A percentile compares a stretch with the other conserved stretches of the same genome.
Evolutionary conservation across 2,797 vertebrate species (phyloP).

Genomic region (Amniataba percoides): DNA sequence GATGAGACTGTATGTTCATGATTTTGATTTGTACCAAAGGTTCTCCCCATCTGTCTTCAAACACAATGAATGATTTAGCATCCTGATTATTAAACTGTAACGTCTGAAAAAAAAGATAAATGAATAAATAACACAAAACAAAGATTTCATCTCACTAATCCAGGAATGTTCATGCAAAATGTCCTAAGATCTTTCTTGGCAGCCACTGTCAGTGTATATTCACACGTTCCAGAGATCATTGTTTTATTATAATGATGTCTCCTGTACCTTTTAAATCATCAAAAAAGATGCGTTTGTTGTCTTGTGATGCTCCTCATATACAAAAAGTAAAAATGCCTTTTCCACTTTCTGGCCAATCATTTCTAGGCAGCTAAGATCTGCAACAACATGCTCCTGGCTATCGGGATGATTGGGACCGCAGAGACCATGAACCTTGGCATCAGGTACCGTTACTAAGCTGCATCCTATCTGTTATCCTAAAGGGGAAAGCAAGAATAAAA

Average conservation of each 20-base stretch:
- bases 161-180: neutral
- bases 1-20: neutral
- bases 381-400: slow-evolving; percentile 98
- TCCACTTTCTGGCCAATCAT: slow-evolving; percentile 42
- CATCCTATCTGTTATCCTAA: slow-evolving; percentile 10
- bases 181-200: neutral
- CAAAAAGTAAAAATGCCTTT: slow-evolving; percentile 3
- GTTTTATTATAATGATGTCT: neutral
- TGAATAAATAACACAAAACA: neutral
- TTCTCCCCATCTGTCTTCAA: neutral
- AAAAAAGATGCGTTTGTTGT: no score
- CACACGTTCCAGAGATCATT: neutral
- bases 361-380: slow-evolving; percentile 97
- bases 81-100: neutral
- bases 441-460: slow-evolving; percentile 86
- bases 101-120: neutral
- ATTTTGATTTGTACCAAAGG: neutral
- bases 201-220: neutral
- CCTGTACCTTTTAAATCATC: neutral
- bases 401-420: slow-evolving; percentile 98
- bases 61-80: neutral
- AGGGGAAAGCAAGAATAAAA: slow-evolving; percentile 1
- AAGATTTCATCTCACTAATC: neutral
- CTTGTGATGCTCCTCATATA: slow-evolving; percentile 4
- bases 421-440: slow-evolving; percentile 99